phyloP scores from a whole-genome alignment of 2,113 vertebrate species.

The Cygnus buccinator region DNA sequence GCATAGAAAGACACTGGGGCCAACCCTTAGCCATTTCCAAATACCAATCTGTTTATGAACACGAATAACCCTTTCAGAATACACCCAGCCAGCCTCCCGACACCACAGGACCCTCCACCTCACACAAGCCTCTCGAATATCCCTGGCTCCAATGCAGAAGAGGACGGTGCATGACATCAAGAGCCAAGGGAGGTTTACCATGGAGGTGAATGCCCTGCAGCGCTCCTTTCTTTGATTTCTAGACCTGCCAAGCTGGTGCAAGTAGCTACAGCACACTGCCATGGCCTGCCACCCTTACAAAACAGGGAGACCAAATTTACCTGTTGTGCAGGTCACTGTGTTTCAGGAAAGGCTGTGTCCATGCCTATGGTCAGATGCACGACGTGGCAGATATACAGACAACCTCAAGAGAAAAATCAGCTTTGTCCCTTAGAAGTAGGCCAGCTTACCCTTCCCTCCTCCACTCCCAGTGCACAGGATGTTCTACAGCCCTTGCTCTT shows the following conservation, averaged over 20 bases:
- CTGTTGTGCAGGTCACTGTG: accelerated
- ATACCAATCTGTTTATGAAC: not conserved
- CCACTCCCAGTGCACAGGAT: not conserved
- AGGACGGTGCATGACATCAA: not conserved
- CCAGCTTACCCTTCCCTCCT: not conserved
- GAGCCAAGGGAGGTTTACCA: not conserved
- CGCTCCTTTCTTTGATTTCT: not conserved
- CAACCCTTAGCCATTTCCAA: slow-evolving; percentile 15
- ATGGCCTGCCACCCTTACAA: not conserved
- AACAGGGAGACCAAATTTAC: not conserved
- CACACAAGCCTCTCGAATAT: not conserved
- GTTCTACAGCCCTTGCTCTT: not conserved
- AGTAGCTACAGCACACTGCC: not conserved
- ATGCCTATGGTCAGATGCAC: no score
- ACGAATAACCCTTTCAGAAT: not conserved
- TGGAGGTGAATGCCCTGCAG: not conserved
- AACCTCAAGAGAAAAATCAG: not conserved
- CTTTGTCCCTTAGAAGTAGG: not conserved
- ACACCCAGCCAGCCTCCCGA: not conserved
- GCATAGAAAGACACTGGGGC: not conserved
- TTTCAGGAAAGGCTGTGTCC: not conserved
- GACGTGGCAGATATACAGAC: not conserved
- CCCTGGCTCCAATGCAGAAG: not conserved
- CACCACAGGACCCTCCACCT: not conserved
- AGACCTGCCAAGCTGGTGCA: not conserved